Base-by-base conservation (phyloP, 2,888 invertebrate genomes). In the Ichneumoninae sp. region DNA sequence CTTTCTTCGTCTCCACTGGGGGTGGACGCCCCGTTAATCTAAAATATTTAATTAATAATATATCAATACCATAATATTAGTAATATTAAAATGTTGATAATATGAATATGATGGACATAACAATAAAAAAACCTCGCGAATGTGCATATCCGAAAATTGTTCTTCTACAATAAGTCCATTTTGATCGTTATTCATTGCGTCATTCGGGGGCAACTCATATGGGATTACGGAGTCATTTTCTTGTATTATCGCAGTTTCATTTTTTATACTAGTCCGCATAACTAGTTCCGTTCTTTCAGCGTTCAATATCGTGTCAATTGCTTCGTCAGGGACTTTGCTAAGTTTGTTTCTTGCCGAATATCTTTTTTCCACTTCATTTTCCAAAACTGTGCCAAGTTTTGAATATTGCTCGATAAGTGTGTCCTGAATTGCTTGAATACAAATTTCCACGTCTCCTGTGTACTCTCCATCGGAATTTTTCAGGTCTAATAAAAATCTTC, bases 321-420 rank as follows among this genome's bases (percentile, higher is more conserved):
- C 19, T 36, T 70, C 60, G 7, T 26, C 30, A 47, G 30, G 68
- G n/a, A 10, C 44, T 13, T 22, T 36, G 22, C 60, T 40, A n/a
- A 19, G 22, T 50, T 54, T 44, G 10, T 52, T 16, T 33, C 36
- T 33, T 5, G 4, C 0, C 68, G 22, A 22, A 44, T 30, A 54
- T 16, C 73, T 74, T 44, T 44, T 47, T 2, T 63, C 33, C 33
- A 47, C n/a, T 13, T 70, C 50, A 36, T 71, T 36, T 52, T 87
- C 84, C 52, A 87, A 63, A 19, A 73, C 69, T 7, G 75, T 76
- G 40, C 88, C 88, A 7, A 88, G 81, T 22, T 85, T 87, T 7
- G 94, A 93, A 85, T 94, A 94, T 71, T 92, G 89, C 66, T 93
- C 92, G 13, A 94, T 90, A 13, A 94, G 86, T 30, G 92, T 89